Evolutionary conservation across 2,113 vertebrate genomes (phyloP).

Genomic region (Baryphthengus martii): DNA sequence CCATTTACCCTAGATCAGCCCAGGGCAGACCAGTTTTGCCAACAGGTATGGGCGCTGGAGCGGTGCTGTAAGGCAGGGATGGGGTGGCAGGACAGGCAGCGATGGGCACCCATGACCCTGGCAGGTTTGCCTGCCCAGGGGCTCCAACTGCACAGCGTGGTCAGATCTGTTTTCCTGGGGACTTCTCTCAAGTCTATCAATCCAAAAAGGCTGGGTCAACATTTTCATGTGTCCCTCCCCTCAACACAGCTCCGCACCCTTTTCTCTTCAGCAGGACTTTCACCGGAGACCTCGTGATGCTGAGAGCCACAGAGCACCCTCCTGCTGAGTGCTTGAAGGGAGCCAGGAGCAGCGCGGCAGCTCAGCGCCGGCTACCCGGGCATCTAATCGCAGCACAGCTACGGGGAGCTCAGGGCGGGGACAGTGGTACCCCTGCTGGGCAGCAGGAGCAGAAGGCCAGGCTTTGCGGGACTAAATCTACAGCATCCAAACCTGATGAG

Average conservation of each 20-base stretch:
- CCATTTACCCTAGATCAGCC: background rate
- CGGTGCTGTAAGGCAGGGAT: background rate
- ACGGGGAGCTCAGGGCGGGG: too few relatives aligned
- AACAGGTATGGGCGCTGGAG: background rate
- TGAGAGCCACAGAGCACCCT: background rate
- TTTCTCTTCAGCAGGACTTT: background rate
- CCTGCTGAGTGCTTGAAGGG: background rate
- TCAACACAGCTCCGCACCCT: background rate
- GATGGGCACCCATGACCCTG: background rate
- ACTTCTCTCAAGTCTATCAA: background rate
- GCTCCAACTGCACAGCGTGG: background rate
- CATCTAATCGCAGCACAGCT: background rate
- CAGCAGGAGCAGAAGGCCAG: background rate
- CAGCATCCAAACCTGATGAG: background rate
- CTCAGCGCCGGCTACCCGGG: background rate
- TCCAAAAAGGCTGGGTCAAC: background rate
- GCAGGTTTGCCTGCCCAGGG: background rate
- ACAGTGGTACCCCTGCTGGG: too few relatives aligned
- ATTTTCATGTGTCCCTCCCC: fast-evolving
- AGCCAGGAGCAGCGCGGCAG: background rate
- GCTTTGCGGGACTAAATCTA: background rate
- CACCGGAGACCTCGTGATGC: background rate
- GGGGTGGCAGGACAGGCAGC: background rate
- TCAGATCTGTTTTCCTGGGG: background rate
- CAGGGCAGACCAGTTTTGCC: background rate